phyloP scores from a whole-genome alignment of 2,113 vertebrate genomes.

The Archocentrus centrarchus region DNA sequence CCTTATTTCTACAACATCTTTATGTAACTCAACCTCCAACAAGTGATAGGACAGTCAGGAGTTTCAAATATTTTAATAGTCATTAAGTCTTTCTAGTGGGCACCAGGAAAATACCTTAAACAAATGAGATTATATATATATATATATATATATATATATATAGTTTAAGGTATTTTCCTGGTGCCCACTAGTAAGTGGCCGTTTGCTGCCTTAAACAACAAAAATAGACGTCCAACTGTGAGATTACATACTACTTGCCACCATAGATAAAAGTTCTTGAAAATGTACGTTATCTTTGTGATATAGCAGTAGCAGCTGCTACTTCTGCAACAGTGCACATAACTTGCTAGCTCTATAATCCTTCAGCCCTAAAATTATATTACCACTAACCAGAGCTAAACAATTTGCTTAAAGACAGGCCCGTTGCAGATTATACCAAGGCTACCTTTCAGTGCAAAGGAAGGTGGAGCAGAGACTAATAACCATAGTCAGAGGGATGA shows the following conservation, averaged over 20 bases:
- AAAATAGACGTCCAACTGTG: not conserved
- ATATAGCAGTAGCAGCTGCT: constrained; percentile 15
- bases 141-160: no score
- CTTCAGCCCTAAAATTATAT: not conserved
- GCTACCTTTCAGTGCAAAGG: not conserved
- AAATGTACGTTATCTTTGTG: constrained; percentile 7
- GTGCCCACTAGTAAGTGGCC: not conserved
- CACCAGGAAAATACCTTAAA: no score
- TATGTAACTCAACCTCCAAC: no score
- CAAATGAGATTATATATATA: no score
- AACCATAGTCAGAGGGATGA: not conserved
- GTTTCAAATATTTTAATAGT: no score
- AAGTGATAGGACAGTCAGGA: no score
- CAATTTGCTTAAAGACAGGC: not conserved
- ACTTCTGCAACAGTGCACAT: not conserved
- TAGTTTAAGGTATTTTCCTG: not conserved
- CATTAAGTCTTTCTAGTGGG: no score
- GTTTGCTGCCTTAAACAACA: no score
- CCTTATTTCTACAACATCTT: no score
- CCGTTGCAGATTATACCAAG: not conserved
- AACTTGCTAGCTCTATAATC: not conserved
- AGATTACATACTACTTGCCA: not conserved
- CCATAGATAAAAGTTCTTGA: not conserved
- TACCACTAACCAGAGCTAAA: not conserved
- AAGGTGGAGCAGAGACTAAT: not conserved